These are phyloP conservation scores for Plectropomus leopardus DNA, from an alignment of 2,113 vertebrate genomes.

Conservation along the genomic window DNA sequence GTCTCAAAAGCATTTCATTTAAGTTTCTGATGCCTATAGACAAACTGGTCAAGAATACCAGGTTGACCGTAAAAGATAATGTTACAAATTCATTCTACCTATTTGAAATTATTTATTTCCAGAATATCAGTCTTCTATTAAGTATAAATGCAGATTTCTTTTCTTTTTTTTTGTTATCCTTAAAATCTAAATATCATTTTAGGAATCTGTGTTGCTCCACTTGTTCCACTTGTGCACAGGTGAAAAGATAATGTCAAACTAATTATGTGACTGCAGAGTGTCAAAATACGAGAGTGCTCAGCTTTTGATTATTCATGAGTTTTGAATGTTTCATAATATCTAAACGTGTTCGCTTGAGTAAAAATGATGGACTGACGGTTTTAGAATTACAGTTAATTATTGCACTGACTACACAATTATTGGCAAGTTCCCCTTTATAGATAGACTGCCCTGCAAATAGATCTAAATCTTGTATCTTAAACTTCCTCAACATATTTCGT, in stretches of 20 bases:
- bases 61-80: neutral
- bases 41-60: neutral
- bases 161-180: neutral
- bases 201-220: conserved; percentile 28
- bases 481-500: conserved; percentile 40
- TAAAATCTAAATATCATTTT: conserved; percentile 25
- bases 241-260: conserved; percentile 79
- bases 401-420: conserved; percentile 32
- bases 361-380: conserved; percentile 21
- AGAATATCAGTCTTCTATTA: neutral
- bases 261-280: conserved; percentile 69
- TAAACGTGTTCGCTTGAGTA: conserved; percentile 37
- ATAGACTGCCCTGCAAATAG: conserved; percentile 6
- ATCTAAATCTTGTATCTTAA: conserved; percentile 15
- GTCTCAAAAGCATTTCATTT: too few relatives aligned
- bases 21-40: too few relatives aligned
- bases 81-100: neutral
- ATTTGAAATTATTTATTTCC: neutral
- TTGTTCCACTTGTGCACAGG: conserved; percentile 67
- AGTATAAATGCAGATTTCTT: neutral
- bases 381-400: conserved; percentile 40
- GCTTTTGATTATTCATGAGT: conserved; percentile 72
- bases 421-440: neutral
- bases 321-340: conserved; percentile 55
- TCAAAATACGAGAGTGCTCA: conserved; percentile 62